Conservation (phyloP, 2,888 invertebrate species). For the Drosophila helvetica region DNA sequence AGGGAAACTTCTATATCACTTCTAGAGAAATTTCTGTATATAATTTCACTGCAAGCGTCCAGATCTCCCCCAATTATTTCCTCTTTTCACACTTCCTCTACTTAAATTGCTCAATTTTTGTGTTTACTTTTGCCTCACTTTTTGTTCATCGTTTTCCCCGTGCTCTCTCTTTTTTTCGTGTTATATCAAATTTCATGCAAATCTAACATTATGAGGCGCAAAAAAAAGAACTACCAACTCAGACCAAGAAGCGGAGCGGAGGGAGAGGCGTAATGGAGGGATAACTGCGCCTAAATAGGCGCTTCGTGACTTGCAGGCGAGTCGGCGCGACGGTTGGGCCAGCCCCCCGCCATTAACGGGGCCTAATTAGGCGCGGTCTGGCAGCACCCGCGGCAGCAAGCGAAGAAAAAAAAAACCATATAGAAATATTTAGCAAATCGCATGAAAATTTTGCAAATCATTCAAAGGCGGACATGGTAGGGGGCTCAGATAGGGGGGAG, state of each 20-base stretch:
- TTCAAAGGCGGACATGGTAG: constrained; percentile 36
- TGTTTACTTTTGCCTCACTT: constrained; percentile 1
- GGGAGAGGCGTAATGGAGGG: neutral
- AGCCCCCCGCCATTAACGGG: constrained; percentile 56
- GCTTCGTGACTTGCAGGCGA: constrained; percentile 76
- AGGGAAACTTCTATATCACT: too few species aligned
- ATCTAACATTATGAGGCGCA: constrained; percentile 62
- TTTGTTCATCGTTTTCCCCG: neutral
- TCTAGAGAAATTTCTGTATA: neutral
- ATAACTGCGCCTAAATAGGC: constrained; percentile 63
- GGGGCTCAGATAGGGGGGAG: neutral
- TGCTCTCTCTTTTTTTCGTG: neutral
- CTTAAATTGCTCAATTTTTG: constrained; percentile 22
- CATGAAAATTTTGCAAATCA: constrained; percentile 67
- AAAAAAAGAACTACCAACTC: constrained; percentile 59
- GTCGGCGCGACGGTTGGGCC: constrained; percentile 58
- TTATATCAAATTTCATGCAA: constrained; percentile 69
- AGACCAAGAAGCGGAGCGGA: constrained; percentile 44
- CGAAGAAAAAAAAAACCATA: constrained; percentile 17
- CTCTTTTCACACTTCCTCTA: neutral
- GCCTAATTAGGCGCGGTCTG: constrained; percentile 64
- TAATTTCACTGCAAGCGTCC: neutral
- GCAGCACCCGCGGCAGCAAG: constrained; percentile 20
- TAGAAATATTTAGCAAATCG: constrained; percentile 59
- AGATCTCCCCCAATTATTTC: neutral